Base-by-base conservation (phyloP, 2,888 invertebrate species). In the Psylliodes chrysocephalus region DNA sequence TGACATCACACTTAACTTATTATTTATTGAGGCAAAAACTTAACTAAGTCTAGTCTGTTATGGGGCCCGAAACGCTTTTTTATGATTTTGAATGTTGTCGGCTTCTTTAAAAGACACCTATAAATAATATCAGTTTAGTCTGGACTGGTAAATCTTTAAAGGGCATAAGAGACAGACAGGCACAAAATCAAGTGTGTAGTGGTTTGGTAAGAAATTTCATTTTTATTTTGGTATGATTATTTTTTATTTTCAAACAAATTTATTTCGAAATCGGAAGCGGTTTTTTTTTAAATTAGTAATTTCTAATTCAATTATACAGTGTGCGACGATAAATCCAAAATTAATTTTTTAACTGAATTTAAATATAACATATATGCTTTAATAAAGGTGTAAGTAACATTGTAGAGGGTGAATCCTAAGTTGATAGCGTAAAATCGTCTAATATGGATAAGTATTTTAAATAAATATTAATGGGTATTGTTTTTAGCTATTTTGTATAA, bases 1-100 rank as follows among this genome's bases (percentile, higher is more conserved):
- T 51, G 59, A 40, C 59, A 59, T 59, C 59, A 59, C 49, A 59
- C 40, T 59, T 59, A 49, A 59, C 49, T n/a, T 49, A 17, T 59
- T 40, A 59, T 59, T 59, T 59, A 59, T 59, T 40, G 14, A 49
- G 51, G 59, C 49, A 38, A n/a, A 51, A 59, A 51, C 25, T 51
- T 49, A 59, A 59, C 59, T 59, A 44, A 28, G 47, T 59, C 57
- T 49, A 35, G 35, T 49, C 38, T 40, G 40, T 54, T 51, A 51
- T 51, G 51, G 51, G 25, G 22, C 18, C 33, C 12, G 28, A 49
- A 40, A 47, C 35, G 19, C 17, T 40, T 59, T 49, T 59, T 59
- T 49, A 59, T 51, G 12, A 28, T 49, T 53, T 38, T 51, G 17
- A 33, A 35, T 35, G 30, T 35, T 38, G 53, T 53, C 53, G 53